Conservation (phyloP, 2,888 invertebrate species). For the Cheilosia impressa region DNA sequence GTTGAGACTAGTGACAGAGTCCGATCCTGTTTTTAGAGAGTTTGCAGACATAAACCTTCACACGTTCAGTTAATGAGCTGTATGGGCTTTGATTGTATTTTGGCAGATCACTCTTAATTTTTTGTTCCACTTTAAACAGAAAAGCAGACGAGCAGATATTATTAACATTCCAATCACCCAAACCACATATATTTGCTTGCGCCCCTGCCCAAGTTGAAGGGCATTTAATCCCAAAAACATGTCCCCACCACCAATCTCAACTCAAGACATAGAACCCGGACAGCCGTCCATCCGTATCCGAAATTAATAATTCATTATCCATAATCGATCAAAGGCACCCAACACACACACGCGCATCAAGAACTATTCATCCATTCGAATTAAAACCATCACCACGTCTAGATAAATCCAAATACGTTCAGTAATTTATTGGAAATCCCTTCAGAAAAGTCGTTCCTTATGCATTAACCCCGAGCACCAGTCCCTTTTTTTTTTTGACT, state of each 20-base stretch:
- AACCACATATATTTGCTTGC: neutral
- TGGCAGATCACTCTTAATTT: too few relatives aligned
- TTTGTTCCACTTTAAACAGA: too few relatives aligned
- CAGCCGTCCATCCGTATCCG: constrained; percentile 27
- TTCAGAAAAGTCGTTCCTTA: constrained; percentile 32
- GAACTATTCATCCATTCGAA: constrained; percentile 63
- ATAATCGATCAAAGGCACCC: constrained; percentile 67
- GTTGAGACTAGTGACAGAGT: too few relatives aligned
- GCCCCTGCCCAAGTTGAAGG: neutral
- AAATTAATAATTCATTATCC: constrained; percentile 59
- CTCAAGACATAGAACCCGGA: constrained; percentile 5
- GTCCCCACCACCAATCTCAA: neutral
- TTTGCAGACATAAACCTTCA: too few relatives aligned
- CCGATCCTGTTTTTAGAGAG: too few relatives aligned
- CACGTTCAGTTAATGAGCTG: too few relatives aligned
- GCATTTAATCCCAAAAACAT: neutral
- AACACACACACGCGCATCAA: constrained; percentile 5
- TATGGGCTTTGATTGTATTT: too few relatives aligned
- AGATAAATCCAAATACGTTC: constrained; percentile 54
- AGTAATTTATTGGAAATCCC: constrained; percentile 65
- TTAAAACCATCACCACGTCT: constrained; percentile 24
- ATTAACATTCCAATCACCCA: neutral
- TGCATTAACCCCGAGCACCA: constrained; percentile 23
- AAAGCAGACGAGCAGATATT: too few relatives aligned
- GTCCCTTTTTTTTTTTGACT: constrained; percentile 15